Percentiles rank a stretch among this genome's conserved stretches.
Evolutionary conservation across 2,113 vertebrate species (phyloP).

Genomic region (Ibidorhyncha struthersii): DNA sequence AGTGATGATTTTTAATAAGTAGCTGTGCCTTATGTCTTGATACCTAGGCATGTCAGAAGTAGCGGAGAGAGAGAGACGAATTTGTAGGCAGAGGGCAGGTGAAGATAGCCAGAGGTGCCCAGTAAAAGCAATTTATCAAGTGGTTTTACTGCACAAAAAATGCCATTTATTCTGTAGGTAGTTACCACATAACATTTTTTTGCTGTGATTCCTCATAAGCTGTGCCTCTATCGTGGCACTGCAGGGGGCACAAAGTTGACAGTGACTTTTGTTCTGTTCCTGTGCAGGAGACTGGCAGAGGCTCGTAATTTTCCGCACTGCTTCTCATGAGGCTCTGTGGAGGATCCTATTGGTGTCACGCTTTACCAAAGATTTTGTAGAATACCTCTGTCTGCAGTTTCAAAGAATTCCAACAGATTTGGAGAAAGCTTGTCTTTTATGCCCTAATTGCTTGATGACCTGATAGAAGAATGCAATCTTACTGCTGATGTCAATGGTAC

Average conservation of each 20-base stretch:
- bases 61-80: background rate
- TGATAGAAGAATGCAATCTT: background rate
- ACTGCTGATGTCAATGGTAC: background rate
- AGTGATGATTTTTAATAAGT: background rate
- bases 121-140: constrained; percentile 7
- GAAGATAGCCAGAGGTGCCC: background rate
- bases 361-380: background rate
- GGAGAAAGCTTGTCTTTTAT: background rate
- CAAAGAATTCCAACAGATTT: background rate
- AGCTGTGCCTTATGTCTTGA: background rate
- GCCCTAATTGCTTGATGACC: background rate
- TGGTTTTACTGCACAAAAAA: background rate
- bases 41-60: background rate
- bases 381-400: background rate
- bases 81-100: background rate
- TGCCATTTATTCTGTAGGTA: background rate
- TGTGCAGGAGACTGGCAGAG: background rate
- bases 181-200: background rate
- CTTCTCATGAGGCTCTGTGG: background rate
- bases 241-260: background rate
- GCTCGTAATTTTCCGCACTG: background rate
- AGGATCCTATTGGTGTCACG: background rate
- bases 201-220: background rate
- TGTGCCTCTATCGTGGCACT: background rate
- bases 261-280: background rate